Evolutionary conservation across 2,797 vertebrate genomes (phyloP).

Genomic region (Sylvia borin): DNA sequence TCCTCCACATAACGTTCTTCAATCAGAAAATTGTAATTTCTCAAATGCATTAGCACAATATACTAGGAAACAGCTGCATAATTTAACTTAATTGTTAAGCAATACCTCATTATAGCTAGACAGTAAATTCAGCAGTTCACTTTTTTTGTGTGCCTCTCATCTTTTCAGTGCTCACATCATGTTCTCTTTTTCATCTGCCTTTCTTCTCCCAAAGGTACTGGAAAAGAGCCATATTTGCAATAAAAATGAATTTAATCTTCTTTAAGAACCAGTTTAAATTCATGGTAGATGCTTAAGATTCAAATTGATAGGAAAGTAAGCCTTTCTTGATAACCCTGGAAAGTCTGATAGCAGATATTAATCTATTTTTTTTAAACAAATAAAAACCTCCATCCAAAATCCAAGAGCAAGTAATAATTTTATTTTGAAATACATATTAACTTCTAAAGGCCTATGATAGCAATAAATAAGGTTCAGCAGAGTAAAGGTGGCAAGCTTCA

Average conservation of each 20-base stretch:
- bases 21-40: constrained; percentile 60
- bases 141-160: constrained; percentile 22
- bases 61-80: constrained; percentile 75
- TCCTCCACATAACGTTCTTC: constrained; percentile 51
- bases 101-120: constrained; percentile 68
- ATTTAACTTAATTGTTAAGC: constrained; percentile 76
- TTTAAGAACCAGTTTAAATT: background rate
- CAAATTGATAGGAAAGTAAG: background rate
- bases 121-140: constrained; percentile 67
- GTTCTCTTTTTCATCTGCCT: background rate
- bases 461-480: background rate
- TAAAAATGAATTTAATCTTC: constrained; percentile 16
- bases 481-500: background rate
- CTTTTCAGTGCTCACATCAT: background rate
- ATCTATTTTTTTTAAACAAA: background rate
- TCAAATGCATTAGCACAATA: constrained; percentile 65
- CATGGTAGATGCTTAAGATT: background rate
- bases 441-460: background rate
- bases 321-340: background rate
- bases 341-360: background rate
- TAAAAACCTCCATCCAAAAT: background rate
- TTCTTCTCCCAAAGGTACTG: constrained; percentile 3
- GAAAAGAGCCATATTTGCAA: constrained; percentile 27
- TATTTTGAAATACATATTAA: background rate
- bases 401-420: background rate